Evolutionary conservation across 1,140 invertebrate genomes (phyloP).

Genomic region (Bombyx mori): ASM3026992v2 NC_085110.1:12914001-12914500

Average conservation of each 20-base stretch:
- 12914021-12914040: conserved; percentile 52
- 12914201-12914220: conserved; percentile 66
- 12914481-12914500: too few species aligned
- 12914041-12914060: conserved; percentile 63
- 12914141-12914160: conserved; percentile 42
- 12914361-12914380: conserved; percentile 66
- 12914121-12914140: conserved; percentile 40
- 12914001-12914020: conserved; percentile 63
- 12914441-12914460: conserved; percentile 68
- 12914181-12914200: conserved; percentile 61
- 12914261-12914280: conserved; percentile 52
- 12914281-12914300: conserved; percentile 54
- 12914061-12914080: conserved; percentile 67
- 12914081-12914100: conserved; percentile 63
- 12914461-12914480: conserved; percentile 50
- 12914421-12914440: conserved; percentile 61
- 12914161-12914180: conserved; percentile 59
- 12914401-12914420: conserved; percentile 63
- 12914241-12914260: conserved; percentile 61
- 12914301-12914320: conserved; percentile 59
- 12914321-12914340: conserved; percentile 67
- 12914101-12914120: conserved; percentile 47
- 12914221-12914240: conserved; percentile 65
- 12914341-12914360: conserved; percentile 64
- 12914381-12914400: conserved; percentile 63